Evolutionary conservation across 2,113 vertebrate genomes (phyloP).

Genomic region (Dasyurus viverrinus): DNA sequence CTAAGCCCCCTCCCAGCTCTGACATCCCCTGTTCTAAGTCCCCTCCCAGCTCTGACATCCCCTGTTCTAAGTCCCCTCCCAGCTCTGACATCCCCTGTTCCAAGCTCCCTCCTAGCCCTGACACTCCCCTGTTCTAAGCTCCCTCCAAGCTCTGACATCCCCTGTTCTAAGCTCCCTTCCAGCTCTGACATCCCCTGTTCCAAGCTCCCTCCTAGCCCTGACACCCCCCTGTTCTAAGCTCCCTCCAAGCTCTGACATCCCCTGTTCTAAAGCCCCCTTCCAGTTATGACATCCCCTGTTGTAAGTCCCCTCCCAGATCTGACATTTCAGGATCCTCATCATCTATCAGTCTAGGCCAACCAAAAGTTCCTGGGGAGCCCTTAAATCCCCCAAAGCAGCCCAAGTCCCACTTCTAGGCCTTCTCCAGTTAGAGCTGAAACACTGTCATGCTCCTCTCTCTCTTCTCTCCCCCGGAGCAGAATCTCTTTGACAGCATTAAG

Average conservation of each 20-base stretch:
- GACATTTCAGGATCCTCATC: not conserved
- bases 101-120: too few relatives aligned
- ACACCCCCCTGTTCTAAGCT: too few relatives aligned
- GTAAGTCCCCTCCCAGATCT: not conserved
- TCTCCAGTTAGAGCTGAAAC: accelerated
- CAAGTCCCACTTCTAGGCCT: not conserved
- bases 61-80: not conserved
- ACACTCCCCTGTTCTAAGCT: not conserved
- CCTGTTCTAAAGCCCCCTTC: too few relatives aligned
- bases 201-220: too few relatives aligned
- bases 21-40: not conserved
- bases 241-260: too few relatives aligned
- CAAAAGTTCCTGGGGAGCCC: not conserved
- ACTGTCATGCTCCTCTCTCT: not conserved
- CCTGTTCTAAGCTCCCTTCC: too few relatives aligned
- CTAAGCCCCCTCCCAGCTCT: not conserved
- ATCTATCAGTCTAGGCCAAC: not conserved
- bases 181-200: too few relatives aligned
- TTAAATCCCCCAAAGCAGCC: not conserved
- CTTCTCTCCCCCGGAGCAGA: conserved; percentile 74
- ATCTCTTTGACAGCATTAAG: conserved; percentile 95
- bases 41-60: not conserved
- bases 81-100: too few relatives aligned
- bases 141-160: not conserved
- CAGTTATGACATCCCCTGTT: not conserved